Base-by-base conservation (phyloP, 1,140 invertebrate genomes). In the Pseudomyrmex sp. region DNA sequence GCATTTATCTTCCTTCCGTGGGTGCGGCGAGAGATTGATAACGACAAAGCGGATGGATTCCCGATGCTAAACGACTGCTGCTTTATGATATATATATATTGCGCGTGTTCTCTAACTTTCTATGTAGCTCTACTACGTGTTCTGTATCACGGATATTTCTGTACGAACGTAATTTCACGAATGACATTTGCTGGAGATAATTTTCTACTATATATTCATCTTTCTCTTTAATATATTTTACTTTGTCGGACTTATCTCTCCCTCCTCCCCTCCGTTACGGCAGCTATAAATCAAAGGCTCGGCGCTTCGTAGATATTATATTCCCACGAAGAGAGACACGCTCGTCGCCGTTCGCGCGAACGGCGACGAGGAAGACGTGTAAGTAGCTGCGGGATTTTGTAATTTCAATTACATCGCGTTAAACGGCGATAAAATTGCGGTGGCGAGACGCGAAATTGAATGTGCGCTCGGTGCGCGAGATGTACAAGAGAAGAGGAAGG, bases 341-440 rank as follows among this genome's bases (percentile, higher is more conserved):
- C 52, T 79, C 63, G 35, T 77, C 48, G 65, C n/a, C 48, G 62
- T 15, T 18, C 35, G 75, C 75, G 63, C 20, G 9, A 3, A 13
- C 10, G 10, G 23, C 59, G 59, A 35, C 35, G 59, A 15, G 65
- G 52, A 68, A 23, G 35, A 35, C 35, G 35, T 35, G 5, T 79
- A 79, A 79, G 54, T 79, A 68, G 76, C 68, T 18, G 44, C 12
- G 54, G 66, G 10, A 79, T 70, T 79, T 70, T 44, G 66, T 58
- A 72, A 80, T 80, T 59, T 80, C 66, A 59, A 80, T 80, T 80
- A 80, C 54, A 69, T 69, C 52, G 76, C 65, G 65, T 70, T 69
- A 79, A 79, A 79, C 35, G 65, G 20, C 44, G 65, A 70, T 79
- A 79, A 79, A 79, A 46, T 59, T 70, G 65, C 73, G 15, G 35